Conservation (phyloP, 2,797 vertebrate species). For the Macroramphosus scolopax region DNA sequence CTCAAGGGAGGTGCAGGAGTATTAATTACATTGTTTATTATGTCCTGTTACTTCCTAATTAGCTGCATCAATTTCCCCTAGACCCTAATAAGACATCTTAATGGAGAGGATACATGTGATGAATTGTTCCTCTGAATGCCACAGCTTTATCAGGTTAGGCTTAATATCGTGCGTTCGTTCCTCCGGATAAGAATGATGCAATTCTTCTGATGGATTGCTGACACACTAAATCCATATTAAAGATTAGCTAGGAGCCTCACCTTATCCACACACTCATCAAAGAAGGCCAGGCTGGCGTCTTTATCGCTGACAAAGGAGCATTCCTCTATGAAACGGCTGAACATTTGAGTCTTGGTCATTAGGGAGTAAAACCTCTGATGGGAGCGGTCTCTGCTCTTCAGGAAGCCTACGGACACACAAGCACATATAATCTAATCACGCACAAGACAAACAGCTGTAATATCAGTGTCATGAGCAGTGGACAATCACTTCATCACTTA, state of each 20-base stretch:
- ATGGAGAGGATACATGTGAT: constrained; percentile 24
- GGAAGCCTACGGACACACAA: constrained; percentile 80
- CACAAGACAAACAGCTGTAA: constrained; percentile 12
- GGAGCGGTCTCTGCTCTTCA: constrained; percentile 95
- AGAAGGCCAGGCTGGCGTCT: constrained; percentile 96
- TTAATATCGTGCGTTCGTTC: too few relatives aligned
- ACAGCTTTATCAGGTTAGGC: constrained; percentile 5
- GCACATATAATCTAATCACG: constrained; percentile 10
- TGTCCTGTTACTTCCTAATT: constrained; percentile 35
- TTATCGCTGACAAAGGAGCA: constrained; percentile 99
- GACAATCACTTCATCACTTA: constrained; percentile 26
- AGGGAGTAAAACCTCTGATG: constrained; percentile 98
- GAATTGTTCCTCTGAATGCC: constrained; percentile 28
- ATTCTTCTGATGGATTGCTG: constrained; percentile 17
- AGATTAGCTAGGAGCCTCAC: constrained; percentile 73
- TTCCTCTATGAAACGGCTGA: constrained; percentile 98
- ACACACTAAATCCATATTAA: constrained; percentile 22
- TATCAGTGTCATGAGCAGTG: constrained; percentile 6
- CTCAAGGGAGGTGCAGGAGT: constrained; percentile 15
- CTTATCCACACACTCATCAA: constrained; percentile 99
- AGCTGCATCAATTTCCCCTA: constrained; percentile 24
- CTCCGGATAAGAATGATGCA: too few relatives aligned
- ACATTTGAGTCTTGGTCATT: constrained; percentile 99
- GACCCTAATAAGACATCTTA: constrained; percentile 20
- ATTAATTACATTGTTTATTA: constrained; percentile 38